These are phyloP conservation scores for Lasioglossum malachurum DNA, from an alignment of 2,888 invertebrate genomes.

Conservation along the genomic window DNA sequence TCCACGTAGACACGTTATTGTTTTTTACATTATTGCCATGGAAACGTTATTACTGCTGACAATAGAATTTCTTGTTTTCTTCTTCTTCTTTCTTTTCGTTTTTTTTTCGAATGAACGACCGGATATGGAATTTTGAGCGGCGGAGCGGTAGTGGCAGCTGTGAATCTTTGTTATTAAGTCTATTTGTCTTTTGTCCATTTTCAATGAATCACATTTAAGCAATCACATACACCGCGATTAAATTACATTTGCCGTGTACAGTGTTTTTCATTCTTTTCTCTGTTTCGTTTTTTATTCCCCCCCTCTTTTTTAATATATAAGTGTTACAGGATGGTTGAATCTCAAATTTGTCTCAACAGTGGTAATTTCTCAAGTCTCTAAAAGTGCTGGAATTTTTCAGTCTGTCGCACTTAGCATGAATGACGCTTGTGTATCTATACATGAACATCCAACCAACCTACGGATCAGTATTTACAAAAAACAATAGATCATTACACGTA, in stretches of 20 bases:
- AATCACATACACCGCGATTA: slow-evolving; percentile 43
- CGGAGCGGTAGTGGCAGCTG: slow-evolving; percentile 68
- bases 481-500: slow-evolving; percentile 50
- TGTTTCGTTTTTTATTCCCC: background rate
- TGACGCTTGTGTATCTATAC: slow-evolving; percentile 40
- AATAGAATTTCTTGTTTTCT: slow-evolving; percentile 41
- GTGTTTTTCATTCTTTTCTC: slow-evolving; percentile 1
- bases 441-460: slow-evolving; percentile 60
- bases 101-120: slow-evolving; percentile 56
- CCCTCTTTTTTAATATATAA: slow-evolving; percentile 46
- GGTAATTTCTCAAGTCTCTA: slow-evolving; percentile 47
- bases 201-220: slow-evolving; percentile 50
- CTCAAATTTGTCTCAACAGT: slow-evolving; percentile 49
- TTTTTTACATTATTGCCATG: slow-evolving; percentile 69
- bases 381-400: slow-evolving; percentile 63
- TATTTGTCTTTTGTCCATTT: slow-evolving; percentile 54
- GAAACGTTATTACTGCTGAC: slow-evolving; percentile 74
- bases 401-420: slow-evolving; percentile 60
- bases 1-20: slow-evolving; percentile 59
- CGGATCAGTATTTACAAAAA: slow-evolving; percentile 58
- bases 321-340: slow-evolving; percentile 59
- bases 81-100: slow-evolving; percentile 18
- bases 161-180: slow-evolving; percentile 48
- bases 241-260: slow-evolving; percentile 41
- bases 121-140: slow-evolving; percentile 63